Evolutionary conservation across 2,888 invertebrate species (phyloP), one percentile per base, ranked within the genome.

Genomic region (Troilus luridus): DNA sequence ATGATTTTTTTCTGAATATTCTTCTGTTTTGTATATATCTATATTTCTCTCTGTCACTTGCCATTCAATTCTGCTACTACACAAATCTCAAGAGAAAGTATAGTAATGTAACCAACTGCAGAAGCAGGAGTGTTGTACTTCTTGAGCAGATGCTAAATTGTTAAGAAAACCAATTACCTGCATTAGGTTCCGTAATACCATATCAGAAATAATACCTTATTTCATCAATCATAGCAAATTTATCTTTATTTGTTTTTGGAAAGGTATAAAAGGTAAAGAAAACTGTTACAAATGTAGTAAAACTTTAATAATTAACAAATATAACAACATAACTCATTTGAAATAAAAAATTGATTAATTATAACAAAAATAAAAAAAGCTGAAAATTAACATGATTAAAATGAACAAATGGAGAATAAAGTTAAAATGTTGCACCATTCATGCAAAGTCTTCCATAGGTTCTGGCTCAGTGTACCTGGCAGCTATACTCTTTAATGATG

Each of bases 371-470:
- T 85, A n/a, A 56, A 56, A 58, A 21, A 56, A 85, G 56, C 85
- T 85, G 85, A 85, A 85, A 85, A 85, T 85, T 85, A 85, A 56
- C 54, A 81, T 56, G 56, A 56, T 81, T 81, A 81, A 81, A 81
- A 81, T 56, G 81, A 81, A 81, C 56, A 56, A 58, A 85, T 85
- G n/a, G 7, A 85, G 56, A 21, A 56, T 85, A 85, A 58, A 58
- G n/a, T 56, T 17, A 85, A 56, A 85, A n/a, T 21, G 54, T 58
- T 85, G 85, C 85, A 85, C n/a, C 56, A 67, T 56, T 54, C 88
- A 90, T 81, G 90, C 90, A 62, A 90, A 90, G 58, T 90, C 90
- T 88, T 90, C 90, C 90, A 90, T 90, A 19, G 90, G 72, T 77
- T 90, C 90, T 21, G 90, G 90, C 41, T 90, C 90, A 41, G 85